Percentiles rank a stretch among this genome's conserved stretches.
These are phyloP conservation scores for Pagrus major DNA, from an alignment of 2,113 vertebrate genomes.

Conservation along the genomic window DNA sequence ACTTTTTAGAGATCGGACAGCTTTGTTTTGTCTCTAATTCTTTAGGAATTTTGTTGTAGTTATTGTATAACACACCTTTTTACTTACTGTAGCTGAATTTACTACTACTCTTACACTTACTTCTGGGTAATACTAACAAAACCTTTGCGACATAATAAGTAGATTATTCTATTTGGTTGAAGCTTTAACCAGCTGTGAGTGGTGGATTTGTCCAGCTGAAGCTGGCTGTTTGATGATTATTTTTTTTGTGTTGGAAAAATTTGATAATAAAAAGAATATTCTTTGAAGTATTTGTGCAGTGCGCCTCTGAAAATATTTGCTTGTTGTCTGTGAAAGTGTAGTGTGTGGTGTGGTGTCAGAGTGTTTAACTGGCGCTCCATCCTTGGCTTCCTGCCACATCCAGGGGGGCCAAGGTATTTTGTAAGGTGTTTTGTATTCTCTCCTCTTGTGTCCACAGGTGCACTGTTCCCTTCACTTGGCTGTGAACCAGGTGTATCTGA, in stretches of 20 bases:
- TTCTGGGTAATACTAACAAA: constrained; percentile 62
- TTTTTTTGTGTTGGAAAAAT: constrained; percentile 44
- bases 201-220: constrained; percentile 58
- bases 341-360: neutral
- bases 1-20: constrained; percentile 38
- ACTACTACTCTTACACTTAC: constrained; percentile 55
- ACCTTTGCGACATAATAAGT: constrained; percentile 40
- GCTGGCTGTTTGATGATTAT: constrained; percentile 37
- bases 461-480: constrained; percentile 82
- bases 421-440: constrained; percentile 72
- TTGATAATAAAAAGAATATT: constrained; percentile 69
- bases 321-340: constrained; percentile 10
- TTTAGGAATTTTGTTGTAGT: constrained; percentile 77
- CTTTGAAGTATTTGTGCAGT: constrained; percentile 43
- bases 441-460: constrained; percentile 80
- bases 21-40: constrained; percentile 64
- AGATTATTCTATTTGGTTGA: constrained; percentile 52
- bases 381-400: constrained; percentile 44
- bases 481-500: constrained; percentile 76
- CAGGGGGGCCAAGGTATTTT: constrained; percentile 50
- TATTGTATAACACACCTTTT: constrained; percentile 80
- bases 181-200: constrained; percentile 53
- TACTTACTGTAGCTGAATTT: constrained; percentile 52
- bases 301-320: constrained; percentile 34
- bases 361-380: constrained; percentile 12